These are phyloP conservation scores for Taeniopygia guttata DNA, from an alignment of 2,797 vertebrate genomes.

Conservation along the genomic window DNA sequence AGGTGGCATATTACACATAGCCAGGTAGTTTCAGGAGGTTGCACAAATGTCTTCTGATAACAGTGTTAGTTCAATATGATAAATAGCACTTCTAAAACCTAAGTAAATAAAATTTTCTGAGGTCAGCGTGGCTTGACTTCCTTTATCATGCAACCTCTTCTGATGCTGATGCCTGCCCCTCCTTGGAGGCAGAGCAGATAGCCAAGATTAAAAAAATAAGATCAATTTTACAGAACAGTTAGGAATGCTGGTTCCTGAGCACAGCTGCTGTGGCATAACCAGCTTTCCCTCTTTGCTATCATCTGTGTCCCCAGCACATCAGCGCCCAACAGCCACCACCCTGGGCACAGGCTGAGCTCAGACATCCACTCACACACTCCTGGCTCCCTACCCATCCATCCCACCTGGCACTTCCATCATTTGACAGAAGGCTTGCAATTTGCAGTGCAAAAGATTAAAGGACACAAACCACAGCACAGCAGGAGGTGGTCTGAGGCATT, in stretches of 20 bases:
- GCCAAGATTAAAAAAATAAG: not conserved
- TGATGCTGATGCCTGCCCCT: not conserved
- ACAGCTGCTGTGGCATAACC: not conserved
- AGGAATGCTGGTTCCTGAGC: not conserved
- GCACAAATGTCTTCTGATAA: not conserved
- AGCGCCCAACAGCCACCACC: not conserved
- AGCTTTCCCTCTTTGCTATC: not conserved
- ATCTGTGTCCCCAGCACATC: not conserved
- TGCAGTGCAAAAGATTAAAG: not conserved
- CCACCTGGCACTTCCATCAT: not conserved
- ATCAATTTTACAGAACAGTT: not conserved
- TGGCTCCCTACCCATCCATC: not conserved
- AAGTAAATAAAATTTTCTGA: not conserved
- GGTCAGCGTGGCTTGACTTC: not conserved
- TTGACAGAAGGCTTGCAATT: not conserved
- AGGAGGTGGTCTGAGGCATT: not conserved
- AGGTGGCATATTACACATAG: not conserved
- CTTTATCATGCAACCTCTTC: not conserved
- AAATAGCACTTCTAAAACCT: not conserved
- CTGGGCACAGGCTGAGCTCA: not conserved
- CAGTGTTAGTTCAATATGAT: not conserved
- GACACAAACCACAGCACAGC: not conserved
- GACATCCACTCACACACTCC: not conserved
- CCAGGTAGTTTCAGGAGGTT: not conserved
- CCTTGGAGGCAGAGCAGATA: not conserved